Evolutionary conservation across 2,888 invertebrate species (phyloP), one percentile per base, ranked within the genome.

Genomic region (Chelonus formosanus): DNA sequence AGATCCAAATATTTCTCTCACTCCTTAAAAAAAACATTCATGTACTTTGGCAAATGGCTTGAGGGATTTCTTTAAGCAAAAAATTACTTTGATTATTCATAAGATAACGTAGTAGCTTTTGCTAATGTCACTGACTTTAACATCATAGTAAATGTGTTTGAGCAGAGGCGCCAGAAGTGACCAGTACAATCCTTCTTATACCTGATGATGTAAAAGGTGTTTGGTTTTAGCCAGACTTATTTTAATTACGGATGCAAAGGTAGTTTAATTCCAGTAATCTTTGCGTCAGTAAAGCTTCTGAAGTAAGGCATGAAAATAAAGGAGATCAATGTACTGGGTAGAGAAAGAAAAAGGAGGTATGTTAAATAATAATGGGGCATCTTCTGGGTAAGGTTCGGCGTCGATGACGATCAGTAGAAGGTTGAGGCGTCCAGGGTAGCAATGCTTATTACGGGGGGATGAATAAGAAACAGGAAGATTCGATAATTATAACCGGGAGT

Each of bases 401-500:
- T 52, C 8, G 32, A 32, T 52, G 52, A 52, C 52, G 34, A 52
- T 52, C 40, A 40, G 2, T 6, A 40, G 6, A 6, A 40, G 40
- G 40, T 5, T 40, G 40, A 40, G 1, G 40, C 3, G 4, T 6
- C 4, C 40, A 40, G 40, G 40, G 40, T 40, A 40, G 40, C 40
- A 40, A 40, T 40, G 40, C 5, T 6, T 40, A 2, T 48, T 8
- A 32, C 36, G 50, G 35, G n/a, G 43, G 48, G 55, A 55, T 43
- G 35, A 48, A 60, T 52, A 47, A 54, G 60, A 66, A 56, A 50
- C 43, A 36, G 54, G 65, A 68, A 75, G 75, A 79, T 77, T 79
- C 80, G 79, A 83, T 84, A 84, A 84, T 83, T 83, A 83, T 82
- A 79, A 84, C 83, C 83, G 82, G 83, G 82, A 84, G 84, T 84